Percentiles rank a stretch among this genome's conserved stretches.
phyloP scores from a whole-genome alignment of 1,140 invertebrate genomes.

The Penaeus chinensis region DNA sequence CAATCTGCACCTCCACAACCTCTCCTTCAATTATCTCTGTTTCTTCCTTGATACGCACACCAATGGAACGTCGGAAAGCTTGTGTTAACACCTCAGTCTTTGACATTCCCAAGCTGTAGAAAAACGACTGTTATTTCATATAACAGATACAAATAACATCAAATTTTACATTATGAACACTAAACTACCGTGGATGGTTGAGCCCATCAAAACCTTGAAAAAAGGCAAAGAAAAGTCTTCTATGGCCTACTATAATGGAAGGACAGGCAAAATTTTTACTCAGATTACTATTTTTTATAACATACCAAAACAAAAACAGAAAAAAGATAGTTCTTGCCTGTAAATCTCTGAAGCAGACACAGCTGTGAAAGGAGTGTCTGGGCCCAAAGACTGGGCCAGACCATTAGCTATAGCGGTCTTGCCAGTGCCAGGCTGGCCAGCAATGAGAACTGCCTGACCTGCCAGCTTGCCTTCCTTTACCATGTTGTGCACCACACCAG shows the following conservation, averaged over 20 bases:
- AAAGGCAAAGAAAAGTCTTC: too few species aligned
- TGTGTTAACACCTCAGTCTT: conserved; percentile 99
- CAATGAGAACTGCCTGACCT: conserved; percentile 93
- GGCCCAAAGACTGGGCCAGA: conserved; percentile 92
- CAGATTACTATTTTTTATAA: too few species aligned
- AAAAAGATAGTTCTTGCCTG: conserved; percentile 51
- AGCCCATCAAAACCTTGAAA: too few species aligned
- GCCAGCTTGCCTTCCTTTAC: conserved; percentile 98
- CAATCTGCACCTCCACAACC: conserved; percentile 97
- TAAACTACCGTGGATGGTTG: too few species aligned
- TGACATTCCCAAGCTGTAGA: conserved; percentile 92
- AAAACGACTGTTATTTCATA: background rate
- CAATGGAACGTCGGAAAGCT: conserved; percentile 96
- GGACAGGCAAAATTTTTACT: too few species aligned
- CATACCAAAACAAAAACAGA: background rate
- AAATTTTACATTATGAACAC: too few species aligned
- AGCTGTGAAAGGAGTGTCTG: conserved; percentile 96
- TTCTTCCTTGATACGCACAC: conserved; percentile 98
- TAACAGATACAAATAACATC: background rate
- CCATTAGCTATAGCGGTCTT: conserved; percentile 98
- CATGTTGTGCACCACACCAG: conserved; percentile 96
- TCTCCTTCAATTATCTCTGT: conserved; percentile 99
- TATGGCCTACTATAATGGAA: too few species aligned
- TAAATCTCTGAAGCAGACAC: conserved; percentile 99
- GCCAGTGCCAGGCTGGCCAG: conserved; percentile 96